Evolutionary conservation across 2,888 invertebrate genomes (phyloP), one percentile per base, ranked within the genome.

Genomic region (Syrphus vitripennis): DNA sequence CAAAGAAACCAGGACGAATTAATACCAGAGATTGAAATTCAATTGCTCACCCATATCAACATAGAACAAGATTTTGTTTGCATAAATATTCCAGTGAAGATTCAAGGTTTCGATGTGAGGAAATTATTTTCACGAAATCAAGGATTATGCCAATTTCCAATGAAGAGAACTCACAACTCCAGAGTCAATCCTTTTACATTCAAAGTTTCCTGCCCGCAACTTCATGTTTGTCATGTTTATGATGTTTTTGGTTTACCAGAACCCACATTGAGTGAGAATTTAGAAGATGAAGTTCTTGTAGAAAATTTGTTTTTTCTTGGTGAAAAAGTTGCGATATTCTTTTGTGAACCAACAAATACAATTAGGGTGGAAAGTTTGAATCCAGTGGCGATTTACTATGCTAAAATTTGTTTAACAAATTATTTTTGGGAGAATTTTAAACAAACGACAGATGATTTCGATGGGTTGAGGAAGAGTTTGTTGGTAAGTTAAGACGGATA

Each of bases 11-110:
- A 0, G 0, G 24, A 7, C 2, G 82, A 88, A 87, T 24, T 78
- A 61, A 45, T 91, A 14, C 89, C 91, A 4, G 74, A 87, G 2
- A 88, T 90, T 37, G 87, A 87, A 0, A n/a, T 91, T 2, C 81
- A 87, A 19, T 42, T 88, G 7, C 53, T 88, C 10, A 67, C 87
- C 14, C 78, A 88, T 55, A 65, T 89, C 9, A 87, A 80, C 31
- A 40, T 84, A 0, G 81, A 70, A 6, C 55, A 81, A 16, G 83
- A 86, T 53, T 87, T 82, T 40, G 86, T 87, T 31, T 86, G 83
- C 61, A 79, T 88, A 7, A 87, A 69, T 31, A 70, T 88, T 26
- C 87, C 87, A 12, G 75, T 88, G 0, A 70, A 67, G 2, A 48
- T 77, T 9, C 19, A 50, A 4, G 63, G 21, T 3, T 0, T 74